Evolutionary conservation across 2,888 invertebrate genomes (phyloP).

Genomic region (Pollenia labialis): DNA sequence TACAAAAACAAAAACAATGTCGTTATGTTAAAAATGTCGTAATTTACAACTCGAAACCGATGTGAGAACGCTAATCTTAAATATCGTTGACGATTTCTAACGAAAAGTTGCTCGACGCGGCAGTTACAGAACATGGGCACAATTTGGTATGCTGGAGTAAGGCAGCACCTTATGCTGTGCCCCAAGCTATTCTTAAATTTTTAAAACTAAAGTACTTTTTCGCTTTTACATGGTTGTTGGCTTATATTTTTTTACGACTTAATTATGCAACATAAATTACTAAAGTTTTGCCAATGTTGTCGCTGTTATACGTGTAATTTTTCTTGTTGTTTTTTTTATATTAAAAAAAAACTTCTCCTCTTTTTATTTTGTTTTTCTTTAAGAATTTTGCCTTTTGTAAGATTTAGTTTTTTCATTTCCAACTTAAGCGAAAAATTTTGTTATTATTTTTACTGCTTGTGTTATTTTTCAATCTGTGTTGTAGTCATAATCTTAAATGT

Average conservation of each 20-base stretch:
- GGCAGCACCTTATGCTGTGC: too few species aligned
- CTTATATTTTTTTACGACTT: slow-evolving; percentile 76
- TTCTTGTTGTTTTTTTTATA: slow-evolving; percentile 73
- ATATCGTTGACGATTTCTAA: too few species aligned
- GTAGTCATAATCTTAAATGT: slow-evolving; percentile 76
- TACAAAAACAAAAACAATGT: too few species aligned
- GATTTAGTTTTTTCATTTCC: slow-evolving; percentile 60
- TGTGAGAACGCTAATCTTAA: too few species aligned
- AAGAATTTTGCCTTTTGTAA: slow-evolving; percentile 26
- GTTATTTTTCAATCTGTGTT: slow-evolving; percentile 79
- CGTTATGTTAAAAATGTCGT: too few species aligned
- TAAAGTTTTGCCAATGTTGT: slow-evolving; percentile 78
- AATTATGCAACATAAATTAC: slow-evolving; percentile 82
- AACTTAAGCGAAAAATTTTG: slow-evolving; percentile 46
- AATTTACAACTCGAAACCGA: too few species aligned
- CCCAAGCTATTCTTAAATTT: too few species aligned
- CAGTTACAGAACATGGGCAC: too few species aligned
- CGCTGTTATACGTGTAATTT: slow-evolving; percentile 74
- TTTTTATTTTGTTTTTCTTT: slow-evolving; percentile 18
- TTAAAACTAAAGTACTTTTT: not conserved
- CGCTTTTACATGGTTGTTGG: not conserved
- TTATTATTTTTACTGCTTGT: slow-evolving; percentile 63
- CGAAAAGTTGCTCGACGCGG: too few species aligned
- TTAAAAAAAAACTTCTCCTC: not conserved
- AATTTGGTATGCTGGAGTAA: too few species aligned